Evolutionary conservation across 53 echinoderm and acorn worm species (phyloP).

Genomic region (Henricia sp.): DNA sequence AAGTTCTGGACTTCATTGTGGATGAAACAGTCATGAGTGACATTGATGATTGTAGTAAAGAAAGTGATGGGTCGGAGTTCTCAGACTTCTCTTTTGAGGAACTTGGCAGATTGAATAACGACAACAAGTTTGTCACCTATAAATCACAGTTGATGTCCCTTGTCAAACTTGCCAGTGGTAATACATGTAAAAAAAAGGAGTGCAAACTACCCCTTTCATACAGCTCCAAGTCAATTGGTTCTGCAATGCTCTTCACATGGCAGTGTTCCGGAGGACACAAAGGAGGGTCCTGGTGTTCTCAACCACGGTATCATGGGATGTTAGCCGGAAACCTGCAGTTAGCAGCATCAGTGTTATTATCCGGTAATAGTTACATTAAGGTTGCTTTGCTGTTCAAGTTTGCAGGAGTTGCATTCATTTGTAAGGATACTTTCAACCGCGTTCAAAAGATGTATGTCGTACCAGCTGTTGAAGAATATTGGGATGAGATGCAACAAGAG

Average conservation of each 20-base stretch:
- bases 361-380: constrained; percentile 7
- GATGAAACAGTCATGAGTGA: background rate
- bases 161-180: background rate
- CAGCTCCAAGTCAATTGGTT: constrained; percentile 15
- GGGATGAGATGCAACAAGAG: constrained; percentile 10
- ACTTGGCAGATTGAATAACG: constrained; percentile 2
- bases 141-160: constrained; percentile 8
- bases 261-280: constrained; percentile 13
- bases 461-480: constrained; percentile 15
- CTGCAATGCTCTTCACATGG: constrained; percentile 7
- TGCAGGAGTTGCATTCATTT: constrained; percentile 8
- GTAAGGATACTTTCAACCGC: background rate
- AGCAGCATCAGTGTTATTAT: constrained; percentile 2
- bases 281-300: constrained; percentile 16
- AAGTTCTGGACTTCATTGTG: constrained; percentile 1
- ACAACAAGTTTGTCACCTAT: constrained; percentile 16
- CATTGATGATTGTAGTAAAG: background rate
- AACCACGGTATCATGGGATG: constrained; percentile 16
- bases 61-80: constrained; percentile 7
- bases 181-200: background rate
- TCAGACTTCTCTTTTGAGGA: constrained; percentile 25
- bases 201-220: constrained; percentile 3
- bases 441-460: background rate
- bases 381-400: constrained; percentile 23
- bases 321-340: constrained; percentile 16